Evolutionary conservation across 1,140 invertebrate genomes (phyloP), one percentile per base, ranked within the genome.

Genomic region (Trichogramma pretiosum): DNA sequence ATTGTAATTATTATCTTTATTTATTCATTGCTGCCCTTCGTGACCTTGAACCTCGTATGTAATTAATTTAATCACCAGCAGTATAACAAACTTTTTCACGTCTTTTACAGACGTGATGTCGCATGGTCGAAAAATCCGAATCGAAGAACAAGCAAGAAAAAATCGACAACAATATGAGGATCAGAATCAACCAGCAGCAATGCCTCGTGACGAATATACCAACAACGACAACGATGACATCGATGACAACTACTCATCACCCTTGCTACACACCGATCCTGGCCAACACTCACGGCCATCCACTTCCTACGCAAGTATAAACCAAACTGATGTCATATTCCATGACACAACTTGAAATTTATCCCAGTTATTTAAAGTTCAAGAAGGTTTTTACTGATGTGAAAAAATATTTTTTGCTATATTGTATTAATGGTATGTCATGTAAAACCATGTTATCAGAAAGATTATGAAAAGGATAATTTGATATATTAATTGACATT

Each of bases 231-330:
- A 53, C 30, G 17, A 43, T 45, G 0, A 40, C 44, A n/a, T n/a
- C n/a, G 38, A 44, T 50, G 53, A 59, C 52, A 54, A 60, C 46
- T 53, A 61, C 40, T 51, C 61, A 50, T 57, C 62, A 60, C 65
- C 69, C 63, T 57, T 70, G 53, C 66, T 72, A 59, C 55, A 60
- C 56, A 59, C 59, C 49, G 43, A 64, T 59, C 56, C 60, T 55
- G 36, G 51, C 47, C 57, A 63, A 61, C 49, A 52, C 56, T n/a
- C n/a, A n/a, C n/a, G n/a, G n/a, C 61, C 62, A 60, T 64, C 62
- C 57, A 67, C 65, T 64, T 70, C 69, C 65, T 72, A 72, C 68
- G 62, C 67, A 62, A 72, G 68, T 70, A 58, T 72, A 61, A 65
- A 59, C 35, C 35, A 59, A 37, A 41, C 34, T 11, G 38, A 50